A percentile compares a stretch with the other conserved stretches of the same genome.
These are phyloP conservation scores for Epiblema foenella DNA, from an alignment of 2,888 invertebrate species.

Conservation along the genomic window DNA sequence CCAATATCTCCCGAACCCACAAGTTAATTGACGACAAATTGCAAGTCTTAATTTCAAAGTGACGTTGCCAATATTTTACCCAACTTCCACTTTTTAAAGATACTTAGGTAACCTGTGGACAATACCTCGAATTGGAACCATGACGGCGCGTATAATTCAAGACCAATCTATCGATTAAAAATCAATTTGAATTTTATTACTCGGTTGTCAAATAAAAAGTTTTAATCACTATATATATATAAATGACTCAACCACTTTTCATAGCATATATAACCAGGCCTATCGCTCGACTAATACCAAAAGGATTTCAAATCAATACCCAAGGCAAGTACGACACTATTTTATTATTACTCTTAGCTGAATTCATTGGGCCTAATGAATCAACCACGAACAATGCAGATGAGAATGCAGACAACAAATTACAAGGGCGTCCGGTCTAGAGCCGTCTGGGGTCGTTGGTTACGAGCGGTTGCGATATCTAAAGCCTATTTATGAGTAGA, in stretches of 20 bases:
- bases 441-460: conserved; percentile 15
- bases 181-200: conserved; percentile 23
- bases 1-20: background rate
- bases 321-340: no score
- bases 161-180: conserved; percentile 11
- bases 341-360: background rate
- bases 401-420: conserved; percentile 26
- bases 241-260: no score
- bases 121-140: conserved; percentile 31
- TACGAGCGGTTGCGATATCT: background rate
- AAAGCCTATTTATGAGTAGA: background rate
- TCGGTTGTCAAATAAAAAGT: conserved; percentile 6
- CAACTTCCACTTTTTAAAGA: conserved; percentile 17
- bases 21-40: conserved; percentile 17
- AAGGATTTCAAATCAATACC: background rate
- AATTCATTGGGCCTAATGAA: conserved; percentile 17
- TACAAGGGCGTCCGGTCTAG: conserved; percentile 27
- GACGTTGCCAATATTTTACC: conserved; percentile 35
- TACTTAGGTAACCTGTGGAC: conserved; percentile 39
- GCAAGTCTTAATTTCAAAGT: conserved; percentile 29
- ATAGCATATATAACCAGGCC: no score
- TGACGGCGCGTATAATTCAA: conserved; percentile 26
- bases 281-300: background rate
- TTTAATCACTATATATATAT: no score
- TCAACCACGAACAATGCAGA: conserved; percentile 25